phyloP scores from a whole-genome alignment of 1,140 invertebrate genomes.

The Artemia franciscana region DNA sequence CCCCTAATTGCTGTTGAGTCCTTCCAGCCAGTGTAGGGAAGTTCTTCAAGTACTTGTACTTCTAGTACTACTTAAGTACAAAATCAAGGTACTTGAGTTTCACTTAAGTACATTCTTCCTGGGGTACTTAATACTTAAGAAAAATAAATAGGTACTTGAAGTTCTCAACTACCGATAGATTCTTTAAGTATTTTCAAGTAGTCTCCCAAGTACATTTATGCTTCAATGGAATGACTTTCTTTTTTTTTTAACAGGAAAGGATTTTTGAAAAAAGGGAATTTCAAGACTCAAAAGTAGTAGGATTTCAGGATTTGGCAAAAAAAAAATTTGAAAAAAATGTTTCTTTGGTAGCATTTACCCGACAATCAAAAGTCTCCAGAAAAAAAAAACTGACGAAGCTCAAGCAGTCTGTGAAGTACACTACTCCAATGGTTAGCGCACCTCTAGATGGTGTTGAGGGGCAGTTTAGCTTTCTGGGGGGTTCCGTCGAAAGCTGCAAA shows the following conservation, averaged over 20 bases:
- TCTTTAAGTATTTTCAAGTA: neutral
- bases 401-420: neutral
- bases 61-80: neutral
- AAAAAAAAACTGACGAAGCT: neutral
- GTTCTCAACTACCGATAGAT: neutral
- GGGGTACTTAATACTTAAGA: neutral
- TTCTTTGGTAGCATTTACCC: neutral
- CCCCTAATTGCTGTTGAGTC: no score
- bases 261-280: no score
- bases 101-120: no score
- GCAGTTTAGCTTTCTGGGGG: neutral
- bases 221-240: no score
- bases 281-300: no score
- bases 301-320: no score
- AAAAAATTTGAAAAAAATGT: no score
- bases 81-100: neutral
- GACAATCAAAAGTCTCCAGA: neutral
- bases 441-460: no score
- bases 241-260: no score
- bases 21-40: neutral
- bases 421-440: neutral
- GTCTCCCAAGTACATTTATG: neutral
- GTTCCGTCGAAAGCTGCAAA: neutral
- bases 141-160: constrained; percentile 3
- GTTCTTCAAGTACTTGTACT: neutral